Evolutionary conservation across 2,113 vertebrate genomes (phyloP).

Genomic region (Brachirus orientalis): DNA sequence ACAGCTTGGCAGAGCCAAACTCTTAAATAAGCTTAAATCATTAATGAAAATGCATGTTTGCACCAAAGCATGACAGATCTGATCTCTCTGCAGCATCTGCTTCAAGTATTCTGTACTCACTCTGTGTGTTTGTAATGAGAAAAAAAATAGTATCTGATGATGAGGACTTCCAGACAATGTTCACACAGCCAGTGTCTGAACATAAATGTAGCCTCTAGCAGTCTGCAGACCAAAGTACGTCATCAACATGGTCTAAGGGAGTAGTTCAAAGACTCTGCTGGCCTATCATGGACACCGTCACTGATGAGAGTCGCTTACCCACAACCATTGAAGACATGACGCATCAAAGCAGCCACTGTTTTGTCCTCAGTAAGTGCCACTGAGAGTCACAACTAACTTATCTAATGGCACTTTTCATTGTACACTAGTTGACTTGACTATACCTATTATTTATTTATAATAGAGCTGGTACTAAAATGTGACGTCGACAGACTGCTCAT

Average conservation of each 20-base stretch:
- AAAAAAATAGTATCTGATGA: constrained; percentile 3
- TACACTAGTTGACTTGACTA: too few relatives aligned
- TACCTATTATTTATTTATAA: too few relatives aligned
- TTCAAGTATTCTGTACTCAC: constrained; percentile 25
- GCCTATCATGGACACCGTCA: constrained; percentile 17
- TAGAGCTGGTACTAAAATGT: too few relatives aligned
- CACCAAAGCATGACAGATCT: neutral
- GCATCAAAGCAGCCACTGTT: constrained; percentile 36
- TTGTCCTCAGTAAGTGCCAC: neutral
- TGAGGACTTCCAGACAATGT: neutral
- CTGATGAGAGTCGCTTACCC: constrained; percentile 14
- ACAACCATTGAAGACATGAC: constrained; percentile 30
- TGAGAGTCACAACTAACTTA: neutral
- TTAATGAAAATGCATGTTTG: constrained; percentile 9
- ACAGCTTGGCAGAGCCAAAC: neutral
- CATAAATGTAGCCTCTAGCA: constrained; percentile 27
- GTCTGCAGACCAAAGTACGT: constrained; percentile 19
- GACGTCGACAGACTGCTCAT: too few relatives aligned
- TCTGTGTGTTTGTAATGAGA: constrained; percentile 4
- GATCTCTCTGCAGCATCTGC: constrained; percentile 24
- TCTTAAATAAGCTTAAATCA: constrained; percentile 23
- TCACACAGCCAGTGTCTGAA: constrained; percentile 31
- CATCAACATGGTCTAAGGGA: constrained; percentile 28
- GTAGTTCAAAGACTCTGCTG: constrained; percentile 45
- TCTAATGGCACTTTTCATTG: too few relatives aligned